Evolutionary conservation across 2,113 vertebrate species (phyloP), one percentile per base, ranked within the genome.

Genomic region (Coptodon bakossiorum): DNA sequence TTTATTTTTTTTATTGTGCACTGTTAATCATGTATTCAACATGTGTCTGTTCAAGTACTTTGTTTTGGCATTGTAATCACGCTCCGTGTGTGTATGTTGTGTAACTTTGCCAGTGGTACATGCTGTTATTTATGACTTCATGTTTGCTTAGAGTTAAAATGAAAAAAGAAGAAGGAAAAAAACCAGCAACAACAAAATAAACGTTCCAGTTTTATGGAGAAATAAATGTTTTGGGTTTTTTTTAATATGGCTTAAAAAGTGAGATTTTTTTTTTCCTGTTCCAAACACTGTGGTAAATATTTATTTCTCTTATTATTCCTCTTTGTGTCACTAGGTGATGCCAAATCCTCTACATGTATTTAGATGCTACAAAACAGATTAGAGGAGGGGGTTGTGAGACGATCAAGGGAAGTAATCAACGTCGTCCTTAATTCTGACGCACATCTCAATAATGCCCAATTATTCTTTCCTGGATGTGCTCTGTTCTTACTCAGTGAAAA

Each of bases 71-170:
- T 87, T 89, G 63, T 93, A 73, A 87, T 84, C 85, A 89, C 27
- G 24, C 63, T 90, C 57, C 52, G 71, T 89, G 79, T 92, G 81
- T 89, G 81, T 92, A 82, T 93, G 81, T 92, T 78, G 29, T 90
- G 86, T 93, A 88, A 92, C 81, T 61, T 92, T 88, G 84, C 66
- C 86, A 86, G 84, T 94, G 88, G 90, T 94, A 94, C 94, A 89
- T 89, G 83, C 66, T 95, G 91, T 94, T 92, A 94, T 86, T 93
- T 93, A 90, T 93, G 61, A 94, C 63, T 80, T 89, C 88, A 83
- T 90, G 86, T 90, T 89, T 90, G 68, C 87, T 89, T 88, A 90
- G 86, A 88, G 89, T 85, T 90, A 80, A 94, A 90, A 89, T 91
- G 53, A 22, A 38, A 53, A 52, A 78, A 83, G 45, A 17, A 78